Evolutionary conservation across 2,888 invertebrate genomes (phyloP), one percentile per base, ranked within the genome.

Genomic region (Calliphora vomitoria): DNA sequence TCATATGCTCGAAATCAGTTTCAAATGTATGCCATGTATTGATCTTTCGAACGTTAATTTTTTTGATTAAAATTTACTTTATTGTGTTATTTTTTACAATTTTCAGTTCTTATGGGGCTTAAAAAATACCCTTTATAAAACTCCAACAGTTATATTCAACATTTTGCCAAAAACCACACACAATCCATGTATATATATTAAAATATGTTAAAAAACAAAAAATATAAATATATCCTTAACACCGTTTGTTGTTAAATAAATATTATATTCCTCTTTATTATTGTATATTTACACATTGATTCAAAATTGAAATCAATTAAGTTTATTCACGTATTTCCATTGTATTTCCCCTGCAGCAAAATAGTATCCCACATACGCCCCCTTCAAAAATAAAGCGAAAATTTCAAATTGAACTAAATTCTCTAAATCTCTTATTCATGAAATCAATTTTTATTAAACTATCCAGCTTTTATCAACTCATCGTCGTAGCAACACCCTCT

Each of bases 351-450:
- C 44, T 11, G 38, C 20, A n/a, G 11, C 38, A 38, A 58, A 18
- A 20, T 41, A 44, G 11, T 68, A 47, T 75, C 20, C 60, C 35
- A 35, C 35, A 35, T 35, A 35, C 35, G 35, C 44, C 44, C 11
- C 44, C 3, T 20, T 4, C 4, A 3, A 4, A n/a, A 50, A 50
- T 38, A 58, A 69, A 8, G 18, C 6, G 4, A 55, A 72, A 74
- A 74, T 74, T 69, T 58, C 31, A 25, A 25, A 83, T 66, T 69
- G 47, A 18, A 66, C 79, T 66, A 50, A 83, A 69, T 80, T 83
- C 86, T 62, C 58, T 55, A 82, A 79, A 87, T 84, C 78, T 78
- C 62, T 84, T 87, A 82, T 87, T 84, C 78, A 84, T 82, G 78
- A 81, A 84, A 79, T 82, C 82, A 82, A 75, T 75, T 74, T 85